Percentiles rank a stretch among this genome's conserved stretches.
Conservation (phyloP, 1,140 invertebrate genomes). For the Drosophila bocki region DNA sequence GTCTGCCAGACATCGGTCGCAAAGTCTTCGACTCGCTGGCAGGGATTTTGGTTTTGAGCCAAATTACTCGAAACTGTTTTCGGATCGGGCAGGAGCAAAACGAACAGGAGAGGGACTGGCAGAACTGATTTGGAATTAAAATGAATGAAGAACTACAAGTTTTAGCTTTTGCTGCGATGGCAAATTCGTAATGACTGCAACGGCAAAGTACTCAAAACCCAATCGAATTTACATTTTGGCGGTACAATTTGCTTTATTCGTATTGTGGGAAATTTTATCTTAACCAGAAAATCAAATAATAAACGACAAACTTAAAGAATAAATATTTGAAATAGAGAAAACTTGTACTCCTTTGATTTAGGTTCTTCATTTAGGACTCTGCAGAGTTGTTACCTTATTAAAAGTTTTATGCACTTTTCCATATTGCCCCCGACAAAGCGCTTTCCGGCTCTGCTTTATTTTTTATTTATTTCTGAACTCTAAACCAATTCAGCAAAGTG, state of each 20-base stretch:
- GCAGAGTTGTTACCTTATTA: slow-evolving; percentile 34
- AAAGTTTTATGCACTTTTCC: slow-evolving; percentile 55
- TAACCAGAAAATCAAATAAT: not conserved
- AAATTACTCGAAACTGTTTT: slow-evolving; percentile 65
- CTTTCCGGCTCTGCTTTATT: slow-evolving; percentile 1
- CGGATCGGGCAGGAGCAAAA: not conserved
- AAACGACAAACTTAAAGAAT: not conserved
- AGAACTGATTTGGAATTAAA: slow-evolving; percentile 70
- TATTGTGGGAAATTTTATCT: not conserved
- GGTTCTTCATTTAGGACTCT: slow-evolving; percentile 34
- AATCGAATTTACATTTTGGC: slow-evolving; percentile 40
- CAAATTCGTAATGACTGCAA: slow-evolving; percentile 71
- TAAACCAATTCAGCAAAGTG: slow-evolving; percentile 64
- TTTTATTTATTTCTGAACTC: slow-evolving; percentile 31
- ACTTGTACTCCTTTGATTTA: not conserved
- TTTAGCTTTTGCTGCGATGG: slow-evolving; percentile 59
- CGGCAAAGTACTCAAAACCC: slow-evolving; percentile 5
- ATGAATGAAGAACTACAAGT: slow-evolving; percentile 56
- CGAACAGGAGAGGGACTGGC: not conserved
- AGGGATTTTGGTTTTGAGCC: slow-evolving; percentile 66
- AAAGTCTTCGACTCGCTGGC: not conserved
- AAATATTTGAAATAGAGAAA: too few species aligned
- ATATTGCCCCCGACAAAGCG: slow-evolving; percentile 49
- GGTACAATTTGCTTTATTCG: slow-evolving; percentile 14
- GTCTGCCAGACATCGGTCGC: slow-evolving; percentile 47